Evolutionary conservation across 2,888 invertebrate species (phyloP), one percentile per base, ranked within the genome.

Genomic region (Andricus quercusramuli): DNA sequence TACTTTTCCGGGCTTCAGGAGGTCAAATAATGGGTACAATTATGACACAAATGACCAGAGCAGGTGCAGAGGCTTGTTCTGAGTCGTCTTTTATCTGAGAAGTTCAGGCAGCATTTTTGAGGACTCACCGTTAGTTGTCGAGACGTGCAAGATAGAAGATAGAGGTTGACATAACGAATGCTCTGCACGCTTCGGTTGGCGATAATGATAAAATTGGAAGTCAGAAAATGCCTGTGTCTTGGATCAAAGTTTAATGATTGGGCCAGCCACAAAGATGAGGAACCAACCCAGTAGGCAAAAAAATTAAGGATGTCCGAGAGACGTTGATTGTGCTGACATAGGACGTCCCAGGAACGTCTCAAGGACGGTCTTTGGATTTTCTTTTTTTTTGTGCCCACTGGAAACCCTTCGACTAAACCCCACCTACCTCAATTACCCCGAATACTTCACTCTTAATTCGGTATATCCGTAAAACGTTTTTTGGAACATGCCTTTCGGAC

Each of bases 21-120:
- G 32, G 51, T 29, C 56, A 74, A 56, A n/a, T 74, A 51, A 74
- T 56, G 56, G n/a, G 15, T n/a, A 51, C 74, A 74, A 74, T 74
- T 74, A 74, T 74, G 74, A 74, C 56, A 74, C 74, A 74, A 56
- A 51, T 74, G 74, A 32, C n/a, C 13, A 13, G 32, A 74, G 56
- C 74, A 74, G 74, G 74, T 74, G 74, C 74, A 47, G 15, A 22
- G 25, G 44, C 25, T 68, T 68, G 13, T 62, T 62, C 2, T 17
- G 25, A 41, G 25, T 47, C 25, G 20, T 6, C 3, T 62, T 62
- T 74, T 74, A 74, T 74, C 56, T 74, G 2, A n/a, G 29, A 56
- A 56, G 51, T 74, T 74, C 51, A 74, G 74, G 32, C 29, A 74
- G n/a, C 56, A 56, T 56, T 74, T 74, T 74, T 74, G n/a, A 56